Conservation (phyloP, 1,140 invertebrate species). For the Drosophila carrolli region DNA sequence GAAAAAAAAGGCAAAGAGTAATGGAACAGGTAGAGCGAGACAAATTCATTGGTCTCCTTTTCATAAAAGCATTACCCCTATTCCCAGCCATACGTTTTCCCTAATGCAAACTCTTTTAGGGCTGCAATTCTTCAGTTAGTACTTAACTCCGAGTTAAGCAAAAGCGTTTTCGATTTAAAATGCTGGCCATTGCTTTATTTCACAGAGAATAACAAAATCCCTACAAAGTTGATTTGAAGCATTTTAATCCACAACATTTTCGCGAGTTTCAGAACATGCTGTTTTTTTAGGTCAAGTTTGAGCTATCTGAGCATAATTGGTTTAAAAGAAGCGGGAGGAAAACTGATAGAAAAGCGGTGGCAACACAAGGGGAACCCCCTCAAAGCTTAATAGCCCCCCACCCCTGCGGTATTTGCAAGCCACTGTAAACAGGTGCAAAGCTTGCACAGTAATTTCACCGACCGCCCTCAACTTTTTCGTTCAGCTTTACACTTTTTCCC, state of each 20-base stretch:
- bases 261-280: not conserved
- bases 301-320: not conserved
- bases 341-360: not conserved
- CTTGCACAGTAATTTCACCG: constrained; percentile 22
- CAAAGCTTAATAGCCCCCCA: constrained; percentile 16
- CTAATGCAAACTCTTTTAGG: too few species aligned
- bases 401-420: not conserved
- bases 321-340: too few species aligned
- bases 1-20: not conserved
- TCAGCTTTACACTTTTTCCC: not conserved
- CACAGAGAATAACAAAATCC: not conserved
- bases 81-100: not conserved
- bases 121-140: too few species aligned
- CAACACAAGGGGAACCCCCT: not conserved
- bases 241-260: not conserved
- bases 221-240: not conserved
- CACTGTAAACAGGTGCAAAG: constrained; percentile 27
- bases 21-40: not conserved
- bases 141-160: too few species aligned
- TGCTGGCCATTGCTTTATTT: not conserved
- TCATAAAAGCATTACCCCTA: not conserved
- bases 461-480: not conserved
- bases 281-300: not conserved
- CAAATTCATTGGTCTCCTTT: not conserved
- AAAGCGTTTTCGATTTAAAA: too few species aligned